Evolutionary conservation across 1,140 invertebrate genomes (phyloP), one percentile per base, ranked within the genome.

Genomic region (Drosophila murphyi): DNA sequence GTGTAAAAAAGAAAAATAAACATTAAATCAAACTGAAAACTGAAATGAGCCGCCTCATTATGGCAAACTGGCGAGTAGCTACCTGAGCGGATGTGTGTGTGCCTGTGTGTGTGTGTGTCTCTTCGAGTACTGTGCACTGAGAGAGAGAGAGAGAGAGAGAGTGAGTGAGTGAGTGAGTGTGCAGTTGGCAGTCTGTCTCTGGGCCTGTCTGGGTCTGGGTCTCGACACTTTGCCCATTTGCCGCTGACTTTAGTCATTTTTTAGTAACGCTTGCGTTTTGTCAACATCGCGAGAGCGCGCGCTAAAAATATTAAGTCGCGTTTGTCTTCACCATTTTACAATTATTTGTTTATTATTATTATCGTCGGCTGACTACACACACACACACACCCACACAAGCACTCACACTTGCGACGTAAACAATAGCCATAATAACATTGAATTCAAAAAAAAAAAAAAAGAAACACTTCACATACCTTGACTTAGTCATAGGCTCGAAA

Each of bases 261-360:
- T 89, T 75, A 89, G 85, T 89, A 81, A 89, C 85, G 85, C 85
- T 88, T 83, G 80, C 85, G 85, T 78, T 89, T 83, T 89, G 83
- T 88, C 83, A 85, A 83, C 83, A 78, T 83, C 85, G 83, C 80
- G 82, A 82, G 83, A 79, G 73, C 80, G 73, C 80, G 76, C 83
- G 61, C 59, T 76, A 55, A 37, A 34, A 65, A 28, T 28, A 43
- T 43, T 32, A 39, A 48, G 35, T 41, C 63, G 47, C 71, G 47
- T 60, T 47, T 48, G 69, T 65, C 68, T 62, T 56, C 20, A 71
- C 20, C 20, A 20, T 37, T 43, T 51, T 65, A 67, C 67, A 71
- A 56, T 35, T 78, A 71, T 78, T 78, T 67, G 41, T 59, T 68
- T 65, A 61, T 63, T 56, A 69, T 63, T 75, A 70, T 65, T 72